Evolutionary conservation across 2,113 vertebrate species (phyloP).

Genomic region (Salvelinus alpinus): DNA sequence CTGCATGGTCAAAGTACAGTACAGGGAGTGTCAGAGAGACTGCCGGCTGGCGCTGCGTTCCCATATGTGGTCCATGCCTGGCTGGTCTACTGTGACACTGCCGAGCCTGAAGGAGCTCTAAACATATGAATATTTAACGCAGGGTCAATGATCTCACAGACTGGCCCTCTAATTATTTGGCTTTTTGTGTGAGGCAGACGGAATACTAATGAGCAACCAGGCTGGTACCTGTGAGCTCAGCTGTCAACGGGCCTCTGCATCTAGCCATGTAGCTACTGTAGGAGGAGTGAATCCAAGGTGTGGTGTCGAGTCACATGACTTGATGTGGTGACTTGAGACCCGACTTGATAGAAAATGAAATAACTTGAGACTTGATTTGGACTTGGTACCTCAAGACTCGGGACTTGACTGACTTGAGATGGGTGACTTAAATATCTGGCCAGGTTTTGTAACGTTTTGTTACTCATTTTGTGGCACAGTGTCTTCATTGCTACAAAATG

Average conservation of each 20-base stretch:
- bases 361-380: no score
- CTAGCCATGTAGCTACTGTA: slow-evolving; percentile 4
- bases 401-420: no score
- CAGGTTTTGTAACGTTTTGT: no score
- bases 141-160: slow-evolving; percentile 81
- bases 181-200: slow-evolving; percentile 73
- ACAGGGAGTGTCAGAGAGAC: slow-evolving; percentile 16
- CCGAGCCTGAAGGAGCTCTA: slow-evolving; percentile 76
- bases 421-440: no score
- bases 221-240: slow-evolving; percentile 47
- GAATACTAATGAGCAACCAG: slow-evolving; percentile 73
- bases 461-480: no score
- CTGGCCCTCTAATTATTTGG: slow-evolving; percentile 80
- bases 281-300: no score
- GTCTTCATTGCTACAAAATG: no score
- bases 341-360: no score
- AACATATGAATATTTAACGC: slow-evolving; percentile 84
- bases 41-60: slow-evolving; percentile 61
- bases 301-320: no score
- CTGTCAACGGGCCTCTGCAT: neutral
- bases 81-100: slow-evolving; percentile 78
- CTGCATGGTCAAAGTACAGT: slow-evolving; percentile 9
- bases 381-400: no score
- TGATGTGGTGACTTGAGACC: no score
- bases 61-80: slow-evolving; percentile 79